phyloP scores from a whole-genome alignment of 2,797 vertebrate genomes.

The Paedocypris micromegethes region DNA sequence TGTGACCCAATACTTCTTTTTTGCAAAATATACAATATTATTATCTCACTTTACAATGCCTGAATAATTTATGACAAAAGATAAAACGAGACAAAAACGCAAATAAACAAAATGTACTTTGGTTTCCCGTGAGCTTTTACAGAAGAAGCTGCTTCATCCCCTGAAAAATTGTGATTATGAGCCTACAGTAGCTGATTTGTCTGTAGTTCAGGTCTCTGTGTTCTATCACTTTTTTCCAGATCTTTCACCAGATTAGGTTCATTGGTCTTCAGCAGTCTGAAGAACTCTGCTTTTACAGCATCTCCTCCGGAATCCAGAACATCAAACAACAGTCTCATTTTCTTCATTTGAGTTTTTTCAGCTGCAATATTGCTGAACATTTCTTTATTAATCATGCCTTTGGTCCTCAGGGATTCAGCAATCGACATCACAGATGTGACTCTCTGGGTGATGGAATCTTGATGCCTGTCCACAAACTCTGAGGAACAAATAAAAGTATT shows the following conservation, averaged over 20 bases:
- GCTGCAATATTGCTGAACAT: not conserved
- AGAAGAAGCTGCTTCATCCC: too few species aligned
- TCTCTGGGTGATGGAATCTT: constrained; percentile 17
- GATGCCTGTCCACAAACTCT: constrained; percentile 29
- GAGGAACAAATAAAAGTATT: too few species aligned
- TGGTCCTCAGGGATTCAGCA: constrained; percentile 26
- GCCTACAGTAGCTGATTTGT: not conserved
- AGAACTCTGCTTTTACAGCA: constrained; percentile 22
- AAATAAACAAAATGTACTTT: too few species aligned
- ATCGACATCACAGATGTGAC: constrained; percentile 16
- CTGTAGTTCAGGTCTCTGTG: not conserved
- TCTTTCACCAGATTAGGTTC: not conserved
- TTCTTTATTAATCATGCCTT: constrained; percentile 13
- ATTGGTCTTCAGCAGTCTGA: constrained; percentile 8
- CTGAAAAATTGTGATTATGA: not conserved
- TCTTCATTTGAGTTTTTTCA: not conserved
- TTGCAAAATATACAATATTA: too few species aligned
- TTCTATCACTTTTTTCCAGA: not conserved
- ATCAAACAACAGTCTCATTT: constrained; percentile 21
- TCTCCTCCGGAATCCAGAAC: not conserved
- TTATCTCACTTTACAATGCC: too few species aligned
- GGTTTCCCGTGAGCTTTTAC: too few species aligned
- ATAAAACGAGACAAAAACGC: too few species aligned
- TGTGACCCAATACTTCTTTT: too few species aligned
- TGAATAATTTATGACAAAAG: too few species aligned